Percentiles rank a stretch among this genome's conserved stretches.
Conservation (phyloP, 2,888 invertebrate species). For the Empis livida region DNA sequence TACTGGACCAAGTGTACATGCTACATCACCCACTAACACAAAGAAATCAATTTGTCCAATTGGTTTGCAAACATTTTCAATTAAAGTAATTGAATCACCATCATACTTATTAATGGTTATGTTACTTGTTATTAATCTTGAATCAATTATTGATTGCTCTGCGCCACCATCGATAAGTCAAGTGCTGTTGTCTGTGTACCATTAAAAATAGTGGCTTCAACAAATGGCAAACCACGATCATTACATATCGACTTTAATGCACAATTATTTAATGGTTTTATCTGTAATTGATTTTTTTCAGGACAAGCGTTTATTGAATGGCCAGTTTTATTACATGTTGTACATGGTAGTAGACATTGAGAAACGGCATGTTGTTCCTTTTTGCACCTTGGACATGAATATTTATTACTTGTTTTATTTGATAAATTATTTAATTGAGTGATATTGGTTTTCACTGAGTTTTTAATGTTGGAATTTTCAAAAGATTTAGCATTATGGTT, state of each 20-base stretch:
- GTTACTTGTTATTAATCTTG: background rate
- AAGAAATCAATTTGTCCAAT: background rate
- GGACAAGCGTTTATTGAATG: conserved; percentile 1
- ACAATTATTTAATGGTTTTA: background rate
- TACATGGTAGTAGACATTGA: background rate
- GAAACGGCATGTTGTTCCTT: background rate
- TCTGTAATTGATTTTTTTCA: background rate
- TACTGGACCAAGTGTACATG: background rate
- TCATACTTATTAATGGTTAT: background rate
- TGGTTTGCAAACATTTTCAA: background rate
- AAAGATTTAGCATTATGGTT: too few species aligned
- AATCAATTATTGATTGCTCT: background rate
- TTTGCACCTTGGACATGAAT: background rate
- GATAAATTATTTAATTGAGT: too few species aligned
- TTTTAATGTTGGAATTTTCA: background rate
- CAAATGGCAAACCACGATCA: background rate
- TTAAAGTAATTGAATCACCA: background rate
- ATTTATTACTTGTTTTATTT: background rate
- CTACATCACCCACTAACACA: background rate
- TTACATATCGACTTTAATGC: background rate
- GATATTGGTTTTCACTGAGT: too few species aligned
- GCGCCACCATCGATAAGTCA: background rate
- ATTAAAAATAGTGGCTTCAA: background rate
- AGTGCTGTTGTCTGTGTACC: background rate
- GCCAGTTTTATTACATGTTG: background rate